Conservation (phyloP, 2,888 invertebrate genomes). For the Aspidiotus rigidus region DNA sequence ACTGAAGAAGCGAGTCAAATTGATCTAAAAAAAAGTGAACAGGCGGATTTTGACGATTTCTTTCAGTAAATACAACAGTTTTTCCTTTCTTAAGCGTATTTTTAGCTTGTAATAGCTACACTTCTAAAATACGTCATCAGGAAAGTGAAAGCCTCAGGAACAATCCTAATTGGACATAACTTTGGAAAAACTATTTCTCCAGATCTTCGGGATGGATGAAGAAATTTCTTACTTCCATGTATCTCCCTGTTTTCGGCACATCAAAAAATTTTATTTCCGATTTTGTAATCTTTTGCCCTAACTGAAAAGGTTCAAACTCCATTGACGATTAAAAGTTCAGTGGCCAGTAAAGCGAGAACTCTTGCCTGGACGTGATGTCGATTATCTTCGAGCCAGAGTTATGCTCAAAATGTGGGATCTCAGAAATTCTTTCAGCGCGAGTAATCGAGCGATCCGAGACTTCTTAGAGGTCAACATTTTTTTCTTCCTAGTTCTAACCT, state of each 20-base stretch:
- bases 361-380: neutral
- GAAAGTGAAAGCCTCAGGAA: neutral
- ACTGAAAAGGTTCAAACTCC: neutral
- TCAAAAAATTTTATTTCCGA: neutral
- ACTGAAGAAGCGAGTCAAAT: too few species aligned
- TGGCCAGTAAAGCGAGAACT: neutral
- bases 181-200: neutral
- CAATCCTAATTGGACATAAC: neutral
- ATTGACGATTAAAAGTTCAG: neutral
- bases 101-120: too few species aligned
- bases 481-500: too few species aligned
- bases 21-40: too few species aligned
- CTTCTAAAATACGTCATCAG: neutral
- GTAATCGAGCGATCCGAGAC: too few species aligned
- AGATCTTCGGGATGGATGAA: neutral
- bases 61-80: too few species aligned
- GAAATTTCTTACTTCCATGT: neutral
- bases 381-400: neutral
- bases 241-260: constrained; percentile 6
- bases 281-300: neutral
- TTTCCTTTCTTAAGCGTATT: too few species aligned
- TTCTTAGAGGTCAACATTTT: too few species aligned
- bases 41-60: too few species aligned
- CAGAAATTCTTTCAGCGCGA: too few species aligned
- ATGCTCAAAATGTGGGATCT: too few species aligned